These are phyloP conservation scores for Drosophila austrosaltans DNA, from an alignment of 2,888 invertebrate genomes.

Conservation along the genomic window DNA sequence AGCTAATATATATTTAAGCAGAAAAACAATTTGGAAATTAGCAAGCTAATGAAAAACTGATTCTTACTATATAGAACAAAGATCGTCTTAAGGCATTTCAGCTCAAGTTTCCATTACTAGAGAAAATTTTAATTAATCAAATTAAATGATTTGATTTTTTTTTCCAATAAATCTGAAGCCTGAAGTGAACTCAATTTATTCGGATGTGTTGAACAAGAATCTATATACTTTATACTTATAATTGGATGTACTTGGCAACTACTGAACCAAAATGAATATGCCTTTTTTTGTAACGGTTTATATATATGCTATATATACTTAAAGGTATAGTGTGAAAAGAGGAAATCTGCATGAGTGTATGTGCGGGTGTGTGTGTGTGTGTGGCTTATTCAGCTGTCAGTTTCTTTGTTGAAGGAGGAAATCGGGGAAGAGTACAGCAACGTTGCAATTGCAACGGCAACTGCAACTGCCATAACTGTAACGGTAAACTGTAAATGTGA, in stretches of 20 bases:
- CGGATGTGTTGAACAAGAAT: background rate
- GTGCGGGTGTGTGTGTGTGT: constrained; percentile 1
- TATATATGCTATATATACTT: constrained; percentile 19
- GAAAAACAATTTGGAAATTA: too few relatives aligned
- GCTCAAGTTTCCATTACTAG: too few relatives aligned
- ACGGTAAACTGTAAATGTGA: constrained; percentile 45
- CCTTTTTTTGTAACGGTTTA: constrained; percentile 24
- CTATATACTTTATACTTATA: constrained; percentile 1
- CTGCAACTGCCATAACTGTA: constrained; percentile 45
- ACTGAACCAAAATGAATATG: background rate
- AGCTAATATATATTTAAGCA: too few relatives aligned
- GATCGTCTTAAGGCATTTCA: too few relatives aligned
- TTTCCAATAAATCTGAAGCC: too few relatives aligned
- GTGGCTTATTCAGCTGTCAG: constrained; percentile 30
- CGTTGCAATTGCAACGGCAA: constrained; percentile 32
- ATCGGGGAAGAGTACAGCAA: constrained; percentile 19
- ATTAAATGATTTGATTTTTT: too few relatives aligned
- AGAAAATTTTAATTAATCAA: too few relatives aligned
- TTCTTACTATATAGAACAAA: too few relatives aligned
- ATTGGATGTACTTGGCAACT: constrained; percentile 3
- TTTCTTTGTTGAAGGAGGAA: constrained; percentile 28
- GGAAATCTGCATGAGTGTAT: constrained; percentile 4
- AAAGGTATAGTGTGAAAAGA: background rate
- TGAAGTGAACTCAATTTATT: too few relatives aligned
- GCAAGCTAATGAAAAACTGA: too few relatives aligned